Conservation (phyloP, 2,888 invertebrate genomes). For the Drosophila nr. fundita region DNA sequence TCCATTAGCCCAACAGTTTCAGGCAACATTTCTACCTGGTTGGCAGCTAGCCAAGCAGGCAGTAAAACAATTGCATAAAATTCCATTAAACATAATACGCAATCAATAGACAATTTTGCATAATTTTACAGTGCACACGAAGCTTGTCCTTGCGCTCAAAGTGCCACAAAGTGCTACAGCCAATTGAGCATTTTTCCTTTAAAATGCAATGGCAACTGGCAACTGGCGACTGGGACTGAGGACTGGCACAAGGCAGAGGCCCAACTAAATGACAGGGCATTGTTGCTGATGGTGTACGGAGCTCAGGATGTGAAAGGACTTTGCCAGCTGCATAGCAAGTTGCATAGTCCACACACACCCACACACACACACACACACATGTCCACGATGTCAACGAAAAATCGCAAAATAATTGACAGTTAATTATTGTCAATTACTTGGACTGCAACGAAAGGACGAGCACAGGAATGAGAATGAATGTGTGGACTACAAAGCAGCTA, state of each 20-base stretch:
- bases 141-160: constrained; percentile 48
- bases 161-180: constrained; percentile 62
- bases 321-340: constrained; percentile 2
- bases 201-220: constrained; percentile 60
- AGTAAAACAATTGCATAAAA: constrained; percentile 70
- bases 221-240: constrained; percentile 14
- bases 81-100: constrained; percentile 73
- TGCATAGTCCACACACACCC: neutral
- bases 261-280: constrained; percentile 53
- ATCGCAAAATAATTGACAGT: constrained; percentile 81
- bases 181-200: constrained; percentile 70
- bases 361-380: constrained; percentile 15
- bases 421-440: constrained; percentile 82
- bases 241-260: constrained; percentile 18
- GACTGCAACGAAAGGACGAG: constrained; percentile 41
- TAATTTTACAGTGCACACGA: constrained; percentile 60
- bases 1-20: constrained; percentile 50
- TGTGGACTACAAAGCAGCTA: constrained; percentile 20
- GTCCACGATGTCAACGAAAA: constrained; percentile 58
- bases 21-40: constrained; percentile 23
- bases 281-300: constrained; percentile 41
- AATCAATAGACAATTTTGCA: constrained; percentile 74
- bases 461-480: constrained; percentile 4
- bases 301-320: constrained; percentile 36
- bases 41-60: constrained; percentile 11